Evolutionary conservation across 1,140 invertebrate species (phyloP).

Genomic region (Ips nitidus): DNA sequence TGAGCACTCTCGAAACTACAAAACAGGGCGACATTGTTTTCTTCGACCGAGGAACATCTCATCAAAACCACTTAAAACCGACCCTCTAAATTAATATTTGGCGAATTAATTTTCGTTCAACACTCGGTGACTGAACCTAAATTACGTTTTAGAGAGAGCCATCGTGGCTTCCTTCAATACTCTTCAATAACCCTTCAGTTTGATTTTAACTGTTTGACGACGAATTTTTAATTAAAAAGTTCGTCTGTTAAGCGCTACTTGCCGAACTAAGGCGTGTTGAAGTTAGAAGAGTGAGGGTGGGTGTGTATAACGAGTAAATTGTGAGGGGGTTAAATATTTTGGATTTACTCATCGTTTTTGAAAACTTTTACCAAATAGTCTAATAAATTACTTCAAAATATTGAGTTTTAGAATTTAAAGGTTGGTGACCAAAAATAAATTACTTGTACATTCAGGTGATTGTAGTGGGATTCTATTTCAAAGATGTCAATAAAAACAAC

Average conservation of each 20-base stretch:
- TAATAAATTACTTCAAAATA: too few species aligned
- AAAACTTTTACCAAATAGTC: too few species aligned
- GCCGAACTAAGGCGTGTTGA: not conserved
- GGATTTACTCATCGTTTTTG: too few species aligned
- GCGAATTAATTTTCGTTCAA: conserved; percentile 6
- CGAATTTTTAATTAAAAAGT: conserved; percentile 3
- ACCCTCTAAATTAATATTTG: conserved; percentile 13
- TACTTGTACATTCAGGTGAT: too few species aligned
- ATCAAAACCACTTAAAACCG: not conserved
- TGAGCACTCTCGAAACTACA: too few species aligned
- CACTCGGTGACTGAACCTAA: conserved; percentile 7
- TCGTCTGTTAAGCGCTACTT: not conserved
- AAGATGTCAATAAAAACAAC: too few species aligned
- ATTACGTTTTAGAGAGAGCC: conserved; percentile 5
- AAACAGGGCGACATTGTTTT: not conserved
- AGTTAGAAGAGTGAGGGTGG: not conserved
- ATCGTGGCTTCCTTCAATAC: conserved; percentile 5
- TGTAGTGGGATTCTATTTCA: too few species aligned
- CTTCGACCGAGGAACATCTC: not conserved
- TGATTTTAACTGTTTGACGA: conserved; percentile 3
- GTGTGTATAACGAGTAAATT: too few species aligned
- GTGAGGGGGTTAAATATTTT: too few species aligned
- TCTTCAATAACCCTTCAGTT: conserved; percentile 3
- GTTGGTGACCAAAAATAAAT: too few species aligned
- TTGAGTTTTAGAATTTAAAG: too few species aligned